phyloP scores from a whole-genome alignment of 2,888 invertebrate genomes.

The Xestia sexstrigata region DNA sequence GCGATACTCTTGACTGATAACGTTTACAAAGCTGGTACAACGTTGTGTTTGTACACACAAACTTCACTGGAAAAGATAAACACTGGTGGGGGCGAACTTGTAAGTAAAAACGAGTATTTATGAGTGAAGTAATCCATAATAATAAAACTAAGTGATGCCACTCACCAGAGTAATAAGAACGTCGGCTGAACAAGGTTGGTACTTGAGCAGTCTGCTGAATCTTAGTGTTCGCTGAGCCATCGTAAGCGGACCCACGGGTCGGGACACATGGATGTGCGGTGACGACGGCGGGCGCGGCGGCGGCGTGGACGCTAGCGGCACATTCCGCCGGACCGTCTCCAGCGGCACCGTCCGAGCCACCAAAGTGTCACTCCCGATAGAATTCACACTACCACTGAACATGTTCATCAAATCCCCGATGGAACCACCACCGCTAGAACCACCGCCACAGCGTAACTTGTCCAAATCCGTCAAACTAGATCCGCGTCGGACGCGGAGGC shows the following conservation, averaged over 20 bases:
- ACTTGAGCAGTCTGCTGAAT: slow-evolving; percentile 92
- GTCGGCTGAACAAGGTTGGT: slow-evolving; percentile 91
- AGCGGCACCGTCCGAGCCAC: slow-evolving; percentile 94
- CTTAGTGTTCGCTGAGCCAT: slow-evolving; percentile 93
- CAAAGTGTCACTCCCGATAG: slow-evolving; percentile 93
- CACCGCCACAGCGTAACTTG: slow-evolving; percentile 89
- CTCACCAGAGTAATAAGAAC: slow-evolving; percentile 86
- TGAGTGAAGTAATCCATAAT: slow-evolving; percentile 25
- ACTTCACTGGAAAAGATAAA: slow-evolving; percentile 27
- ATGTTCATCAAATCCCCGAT: slow-evolving; percentile 96
- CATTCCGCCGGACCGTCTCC: slow-evolving; percentile 92
- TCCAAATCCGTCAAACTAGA: slow-evolving; percentile 94
- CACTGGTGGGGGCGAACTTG: background rate
- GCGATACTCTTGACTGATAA: slow-evolving; percentile 58
- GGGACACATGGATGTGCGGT: slow-evolving; percentile 84
- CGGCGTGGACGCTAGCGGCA: slow-evolving; percentile 87
- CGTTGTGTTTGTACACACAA: slow-evolving; percentile 25
- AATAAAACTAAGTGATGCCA: slow-evolving; percentile 61
- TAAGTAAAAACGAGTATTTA: slow-evolving; percentile 28
- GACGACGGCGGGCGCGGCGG: slow-evolving; percentile 83
- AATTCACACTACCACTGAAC: slow-evolving; percentile 93
- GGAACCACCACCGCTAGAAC: slow-evolving; percentile 90
- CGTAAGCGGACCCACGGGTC: slow-evolving; percentile 91
- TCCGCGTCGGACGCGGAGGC: slow-evolving; percentile 92
- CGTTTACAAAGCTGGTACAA: slow-evolving; percentile 17